Percentiles rank a stretch among this genome's conserved stretches.
Evolutionary conservation across 2,113 vertebrate species (phyloP).

Genomic region (Cynopterus brachyotis): DNA sequence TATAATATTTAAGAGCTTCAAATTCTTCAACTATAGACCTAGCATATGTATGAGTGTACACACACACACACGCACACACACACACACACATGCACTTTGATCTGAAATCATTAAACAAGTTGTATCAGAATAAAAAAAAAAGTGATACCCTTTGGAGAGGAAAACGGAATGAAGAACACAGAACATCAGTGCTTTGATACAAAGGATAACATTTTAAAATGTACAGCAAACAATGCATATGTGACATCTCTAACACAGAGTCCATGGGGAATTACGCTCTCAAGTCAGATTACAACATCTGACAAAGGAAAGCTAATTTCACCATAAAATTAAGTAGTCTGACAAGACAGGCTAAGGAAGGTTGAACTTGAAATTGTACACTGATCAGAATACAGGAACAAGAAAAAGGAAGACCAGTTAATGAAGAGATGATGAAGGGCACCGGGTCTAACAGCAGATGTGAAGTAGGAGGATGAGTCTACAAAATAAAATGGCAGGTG

Average conservation of each 20-base stretch:
- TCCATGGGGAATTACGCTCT: neutral
- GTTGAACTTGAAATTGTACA: slow-evolving; percentile 33
- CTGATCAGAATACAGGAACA: neutral
- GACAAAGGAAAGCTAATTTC: neutral
- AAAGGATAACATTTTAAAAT: neutral
- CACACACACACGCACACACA: no score
- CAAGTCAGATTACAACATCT: neutral
- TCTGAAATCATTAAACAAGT: neutral
- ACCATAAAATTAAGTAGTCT: neutral
- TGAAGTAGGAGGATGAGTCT: neutral
- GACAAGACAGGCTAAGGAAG: neutral
- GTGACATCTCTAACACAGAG: neutral
- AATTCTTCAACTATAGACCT: neutral
- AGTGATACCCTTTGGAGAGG: neutral
- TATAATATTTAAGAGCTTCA: neutral
- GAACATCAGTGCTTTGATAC: neutral
- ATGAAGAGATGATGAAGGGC: neutral
- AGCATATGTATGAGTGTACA: neutral
- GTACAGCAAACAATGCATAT: neutral
- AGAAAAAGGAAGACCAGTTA: neutral
- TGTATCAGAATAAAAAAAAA: neutral
- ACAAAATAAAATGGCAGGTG: neutral
- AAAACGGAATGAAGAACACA: neutral
- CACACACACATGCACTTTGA: neutral
- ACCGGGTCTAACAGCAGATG: neutral